A percentile compares a stretch with the other conserved stretches of the same genome.
phyloP scores from a whole-genome alignment of 2,888 invertebrate species.

The Myopa testacea region DNA sequence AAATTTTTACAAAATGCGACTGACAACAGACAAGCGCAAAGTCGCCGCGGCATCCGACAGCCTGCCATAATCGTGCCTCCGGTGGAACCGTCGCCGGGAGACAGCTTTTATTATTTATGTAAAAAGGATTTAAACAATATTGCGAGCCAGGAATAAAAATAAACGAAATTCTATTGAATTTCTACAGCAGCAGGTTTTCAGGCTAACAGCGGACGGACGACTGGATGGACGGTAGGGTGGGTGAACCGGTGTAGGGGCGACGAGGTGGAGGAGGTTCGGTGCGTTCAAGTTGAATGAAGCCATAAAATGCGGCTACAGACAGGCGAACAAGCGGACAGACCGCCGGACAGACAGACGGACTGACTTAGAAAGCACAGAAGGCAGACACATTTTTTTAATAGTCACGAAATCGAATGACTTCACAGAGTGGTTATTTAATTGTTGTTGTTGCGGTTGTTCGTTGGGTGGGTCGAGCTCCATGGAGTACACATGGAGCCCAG shows the following conservation, averaged over 20 bases:
- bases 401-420: background rate
- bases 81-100: background rate
- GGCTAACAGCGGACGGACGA: background rate
- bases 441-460: background rate
- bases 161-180: background rate
- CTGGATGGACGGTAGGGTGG: background rate
- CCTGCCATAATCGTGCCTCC: background rate
- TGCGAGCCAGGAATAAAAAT: background rate
- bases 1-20: background rate
- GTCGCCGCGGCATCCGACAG: background rate
- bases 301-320: background rate
- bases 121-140: conserved; percentile 16
- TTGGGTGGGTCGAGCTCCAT: background rate
- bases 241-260: background rate
- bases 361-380: background rate
- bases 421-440: background rate
- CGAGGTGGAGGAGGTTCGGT: background rate
- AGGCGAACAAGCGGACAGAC: too few species aligned
- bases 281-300: conserved; percentile 1
- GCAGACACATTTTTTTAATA: background rate
- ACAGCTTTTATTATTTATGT: conserved; percentile 18
- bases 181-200: conserved; percentile 2
- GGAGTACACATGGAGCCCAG: background rate
- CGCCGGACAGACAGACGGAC: too few species aligned
- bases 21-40: background rate